phyloP scores from a whole-genome alignment of 1,140 invertebrate species.

The Drosophila neocordata region DNA sequence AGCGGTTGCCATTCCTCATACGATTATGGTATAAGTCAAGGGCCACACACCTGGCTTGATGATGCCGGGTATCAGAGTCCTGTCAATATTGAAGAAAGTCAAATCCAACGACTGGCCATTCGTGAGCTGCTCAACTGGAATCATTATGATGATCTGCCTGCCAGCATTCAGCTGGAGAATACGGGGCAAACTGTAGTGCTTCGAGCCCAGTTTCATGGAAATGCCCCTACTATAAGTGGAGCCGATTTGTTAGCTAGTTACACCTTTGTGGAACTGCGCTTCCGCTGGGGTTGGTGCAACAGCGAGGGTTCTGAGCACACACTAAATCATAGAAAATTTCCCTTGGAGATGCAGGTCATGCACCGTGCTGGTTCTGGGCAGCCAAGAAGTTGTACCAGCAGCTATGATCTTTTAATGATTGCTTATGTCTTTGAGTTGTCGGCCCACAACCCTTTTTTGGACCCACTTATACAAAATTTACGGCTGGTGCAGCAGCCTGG shows the following conservation, averaged over 20 bases:
- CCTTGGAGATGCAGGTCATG: slow-evolving; percentile 85
- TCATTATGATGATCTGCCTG: slow-evolving; percentile 75
- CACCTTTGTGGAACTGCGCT: slow-evolving; percentile 83
- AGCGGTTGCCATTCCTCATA: not conserved
- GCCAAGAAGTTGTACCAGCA: slow-evolving; percentile 52
- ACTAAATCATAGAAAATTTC: slow-evolving; percentile 83
- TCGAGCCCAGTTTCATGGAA: slow-evolving; percentile 71
- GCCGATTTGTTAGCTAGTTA: slow-evolving; percentile 83
- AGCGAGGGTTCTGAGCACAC: slow-evolving; percentile 85
- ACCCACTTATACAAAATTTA: slow-evolving; percentile 84
- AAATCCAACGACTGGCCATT: slow-evolving; percentile 60
- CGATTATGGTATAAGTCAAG: slow-evolving; percentile 46
- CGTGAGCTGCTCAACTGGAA: slow-evolving; percentile 77
- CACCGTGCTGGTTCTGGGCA: slow-evolving; percentile 63
- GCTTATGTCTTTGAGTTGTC: slow-evolving; percentile 74
- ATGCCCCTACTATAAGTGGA: slow-evolving; percentile 83
- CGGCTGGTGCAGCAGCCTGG: slow-evolving; percentile 80
- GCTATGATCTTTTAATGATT: slow-evolving; percentile 74
- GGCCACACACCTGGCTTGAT: slow-evolving; percentile 81
- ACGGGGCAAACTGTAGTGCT: slow-evolving; percentile 76
- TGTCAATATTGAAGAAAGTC: slow-evolving; percentile 82
- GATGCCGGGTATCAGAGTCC: slow-evolving; percentile 72
- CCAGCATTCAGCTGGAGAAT: slow-evolving; percentile 66
- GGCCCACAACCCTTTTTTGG: slow-evolving; percentile 84
- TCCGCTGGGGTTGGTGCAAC: slow-evolving; percentile 85